Conservation (phyloP, 2,797 vertebrate species). For the Coccyzus lansbergi region DNA sequence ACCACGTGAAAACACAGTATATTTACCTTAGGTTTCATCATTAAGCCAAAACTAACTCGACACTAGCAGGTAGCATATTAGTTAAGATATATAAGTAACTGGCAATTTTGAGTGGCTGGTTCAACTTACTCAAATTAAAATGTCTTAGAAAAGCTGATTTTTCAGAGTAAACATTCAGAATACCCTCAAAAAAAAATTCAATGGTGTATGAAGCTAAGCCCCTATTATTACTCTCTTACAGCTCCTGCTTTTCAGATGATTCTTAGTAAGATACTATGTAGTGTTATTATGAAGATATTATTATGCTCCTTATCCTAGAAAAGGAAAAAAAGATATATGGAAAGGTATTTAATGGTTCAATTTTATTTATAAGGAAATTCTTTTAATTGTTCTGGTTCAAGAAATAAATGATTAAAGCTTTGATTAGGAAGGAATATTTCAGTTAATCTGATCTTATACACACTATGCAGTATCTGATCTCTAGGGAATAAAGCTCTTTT, state of each 20-base stretch:
- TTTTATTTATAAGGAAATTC: not conserved
- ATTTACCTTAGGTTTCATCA: not conserved
- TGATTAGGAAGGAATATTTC: conserved; percentile 28
- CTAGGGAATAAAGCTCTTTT: conserved; percentile 40
- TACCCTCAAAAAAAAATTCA: not conserved
- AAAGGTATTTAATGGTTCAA: not conserved
- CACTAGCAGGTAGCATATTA: not conserved
- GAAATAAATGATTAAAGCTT: not conserved
- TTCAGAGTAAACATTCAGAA: not conserved
- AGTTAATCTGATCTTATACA: not conserved
- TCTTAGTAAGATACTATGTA: not conserved
- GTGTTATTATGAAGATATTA: not conserved
- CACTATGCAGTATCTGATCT: not conserved
- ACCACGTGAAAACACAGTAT: not conserved
- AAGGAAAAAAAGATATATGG: not conserved
- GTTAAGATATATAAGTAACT: not conserved
- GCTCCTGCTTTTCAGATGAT: not conserved
- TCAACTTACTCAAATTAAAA: not conserved
- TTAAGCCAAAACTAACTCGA: not conserved
- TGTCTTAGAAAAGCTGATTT: not conserved
- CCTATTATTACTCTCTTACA: not conserved
- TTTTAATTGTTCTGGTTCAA: not conserved
- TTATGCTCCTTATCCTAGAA: not conserved
- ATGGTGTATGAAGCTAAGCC: not conserved
- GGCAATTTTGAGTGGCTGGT: not conserved